phyloP scores from a whole-genome alignment of 2,113 vertebrate species.

The pig (Sus scrofa) region DNA sequence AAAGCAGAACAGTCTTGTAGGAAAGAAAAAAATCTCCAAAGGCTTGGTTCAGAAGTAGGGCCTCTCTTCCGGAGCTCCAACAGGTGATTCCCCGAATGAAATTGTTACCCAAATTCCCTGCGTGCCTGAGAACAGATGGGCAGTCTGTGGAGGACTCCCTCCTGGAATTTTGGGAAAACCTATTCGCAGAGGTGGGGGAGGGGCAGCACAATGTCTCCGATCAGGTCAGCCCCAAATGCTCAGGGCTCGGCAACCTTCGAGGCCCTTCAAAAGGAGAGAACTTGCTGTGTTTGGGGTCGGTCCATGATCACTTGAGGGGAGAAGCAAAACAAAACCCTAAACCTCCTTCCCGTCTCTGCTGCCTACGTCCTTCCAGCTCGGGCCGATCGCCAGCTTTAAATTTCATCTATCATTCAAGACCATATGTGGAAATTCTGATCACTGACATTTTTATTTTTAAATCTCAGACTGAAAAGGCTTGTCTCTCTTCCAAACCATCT shows the following conservation, averaged over 20 bases:
- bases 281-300: conserved; percentile 66
- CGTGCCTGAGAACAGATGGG: conserved; percentile 78
- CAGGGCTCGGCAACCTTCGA: conserved; percentile 65
- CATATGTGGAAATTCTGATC: conserved; percentile 80
- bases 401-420: conserved; percentile 82
- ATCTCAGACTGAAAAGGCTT: conserved; percentile 67
- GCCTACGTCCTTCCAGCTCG: conserved; percentile 63
- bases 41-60: conserved; percentile 60
- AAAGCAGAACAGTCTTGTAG: conserved; percentile 41
- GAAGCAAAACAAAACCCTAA: conserved; percentile 54
- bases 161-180: conserved; percentile 77
- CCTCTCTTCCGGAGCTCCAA: conserved; percentile 76
- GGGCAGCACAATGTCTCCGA: conserved; percentile 12
- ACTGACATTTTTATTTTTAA: conserved; percentile 84
- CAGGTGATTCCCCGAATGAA: conserved; percentile 77
- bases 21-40: conserved; percentile 44
- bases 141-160: conserved; percentile 70
- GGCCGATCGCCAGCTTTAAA: conserved; percentile 73
- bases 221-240: conserved; percentile 57
- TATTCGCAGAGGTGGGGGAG: conserved; percentile 74
- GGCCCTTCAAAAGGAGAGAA: conserved; percentile 66
- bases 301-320: conserved; percentile 64
- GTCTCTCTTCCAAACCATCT: conserved; percentile 70
- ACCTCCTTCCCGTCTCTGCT: conserved; percentile 50
- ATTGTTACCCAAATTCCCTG: conserved; percentile 74